A percentile compares a stretch with the other conserved stretches of the same genome.
phyloP scores from a whole-genome alignment of 2,113 vertebrate genomes.

The Pagrus major region DNA sequence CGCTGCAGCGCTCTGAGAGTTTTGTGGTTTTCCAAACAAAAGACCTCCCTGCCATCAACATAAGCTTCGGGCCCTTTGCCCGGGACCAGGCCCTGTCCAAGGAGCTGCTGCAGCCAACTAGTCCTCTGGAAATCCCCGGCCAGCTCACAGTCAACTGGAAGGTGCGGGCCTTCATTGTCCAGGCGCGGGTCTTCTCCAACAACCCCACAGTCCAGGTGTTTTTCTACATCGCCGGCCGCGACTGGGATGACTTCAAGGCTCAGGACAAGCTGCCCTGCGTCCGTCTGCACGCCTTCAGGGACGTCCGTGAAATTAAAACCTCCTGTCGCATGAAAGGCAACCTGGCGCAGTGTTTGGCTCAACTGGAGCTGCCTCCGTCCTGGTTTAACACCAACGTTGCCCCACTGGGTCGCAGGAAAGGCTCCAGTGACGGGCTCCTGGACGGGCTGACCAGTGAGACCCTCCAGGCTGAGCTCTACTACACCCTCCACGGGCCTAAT shows the following conservation, averaged over 20 bases:
- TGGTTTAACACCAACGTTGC: conserved; percentile 93
- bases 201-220: conserved; percentile 94
- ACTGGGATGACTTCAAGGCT: conserved; percentile 95
- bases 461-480: conserved; percentile 94
- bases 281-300: conserved; percentile 92
- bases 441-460: conserved; percentile 85
- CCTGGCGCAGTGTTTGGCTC: conserved; percentile 94
- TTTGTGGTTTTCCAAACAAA: conserved; percentile 99
- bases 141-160: conserved; percentile 98
- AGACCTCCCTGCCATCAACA: conserved; percentile 94
- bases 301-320: conserved; percentile 91
- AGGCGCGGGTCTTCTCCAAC: conserved; percentile 89
- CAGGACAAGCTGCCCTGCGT: conserved; percentile 94
- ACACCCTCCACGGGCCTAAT: conserved; percentile 90
- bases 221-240: conserved; percentile 96
- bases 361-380: conserved; percentile 90
- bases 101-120: conserved; percentile 94
- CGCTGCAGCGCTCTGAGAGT: conserved; percentile 92
- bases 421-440: conserved; percentile 80
- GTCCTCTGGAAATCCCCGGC: conserved; percentile 92
- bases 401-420: conserved; percentile 88
- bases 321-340: conserved; percentile 92
- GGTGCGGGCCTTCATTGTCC: conserved; percentile 96
- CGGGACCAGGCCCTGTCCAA: conserved; percentile 92
- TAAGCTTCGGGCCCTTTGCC: conserved; percentile 93